Conservation (phyloP, 2,113 vertebrate genomes). For the Trogon melanurus region DNA sequence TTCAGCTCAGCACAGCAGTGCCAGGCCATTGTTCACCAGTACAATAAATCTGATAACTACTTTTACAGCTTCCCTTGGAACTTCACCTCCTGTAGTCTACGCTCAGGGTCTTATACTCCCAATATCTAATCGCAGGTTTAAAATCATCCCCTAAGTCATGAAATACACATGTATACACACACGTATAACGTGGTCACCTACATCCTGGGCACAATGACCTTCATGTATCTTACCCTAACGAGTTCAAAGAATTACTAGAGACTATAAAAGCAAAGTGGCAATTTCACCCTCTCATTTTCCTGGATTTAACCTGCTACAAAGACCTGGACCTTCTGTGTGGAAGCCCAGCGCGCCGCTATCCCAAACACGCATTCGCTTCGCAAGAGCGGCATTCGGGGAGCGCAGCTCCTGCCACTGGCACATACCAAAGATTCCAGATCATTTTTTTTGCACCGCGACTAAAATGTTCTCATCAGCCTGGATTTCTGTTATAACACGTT, state of each 20-base stretch:
- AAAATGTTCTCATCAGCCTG: slow-evolving; percentile 13
- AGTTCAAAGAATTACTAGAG: not conserved
- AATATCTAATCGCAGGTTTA: not conserved
- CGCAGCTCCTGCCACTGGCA: slow-evolving; percentile 62
- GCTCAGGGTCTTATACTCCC: not conserved
- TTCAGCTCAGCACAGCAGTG: not conserved
- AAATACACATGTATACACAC: fast-evolving
- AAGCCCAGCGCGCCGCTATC: not conserved
- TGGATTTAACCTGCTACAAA: not conserved
- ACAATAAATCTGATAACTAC: not conserved
- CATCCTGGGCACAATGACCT: not conserved
- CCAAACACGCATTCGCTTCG: not conserved
- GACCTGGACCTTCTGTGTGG: not conserved
- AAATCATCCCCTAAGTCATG: fast-evolving
- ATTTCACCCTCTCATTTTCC: not conserved
- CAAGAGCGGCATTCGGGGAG: not conserved
- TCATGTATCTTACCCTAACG: not conserved
- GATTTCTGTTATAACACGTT: slow-evolving; percentile 68
- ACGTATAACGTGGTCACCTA: fast-evolving
- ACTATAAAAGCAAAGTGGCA: not conserved
- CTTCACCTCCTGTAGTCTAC: not conserved
- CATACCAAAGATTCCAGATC: slow-evolving; percentile 77
- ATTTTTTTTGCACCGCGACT: slow-evolving; percentile 43
- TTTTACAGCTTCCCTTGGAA: not conserved
- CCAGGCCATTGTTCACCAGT: not conserved